phyloP scores from a whole-genome alignment of 2,113 vertebrate genomes.

The Amblyornis subalaris region DNA sequence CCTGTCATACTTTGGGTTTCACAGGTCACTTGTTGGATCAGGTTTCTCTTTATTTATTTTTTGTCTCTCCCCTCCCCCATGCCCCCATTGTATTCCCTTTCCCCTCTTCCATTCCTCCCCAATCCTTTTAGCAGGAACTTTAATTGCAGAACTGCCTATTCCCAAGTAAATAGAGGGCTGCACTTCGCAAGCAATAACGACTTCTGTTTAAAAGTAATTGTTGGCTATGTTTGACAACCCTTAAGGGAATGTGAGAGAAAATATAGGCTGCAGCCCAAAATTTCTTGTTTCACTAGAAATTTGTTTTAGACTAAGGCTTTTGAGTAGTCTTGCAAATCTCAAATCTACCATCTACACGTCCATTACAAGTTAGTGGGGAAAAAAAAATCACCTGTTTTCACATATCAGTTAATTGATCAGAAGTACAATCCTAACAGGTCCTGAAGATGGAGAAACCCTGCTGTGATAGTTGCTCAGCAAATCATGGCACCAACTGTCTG shows the following conservation, averaged over 20 bases:
- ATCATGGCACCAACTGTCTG: neutral
- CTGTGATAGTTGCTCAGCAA: neutral
- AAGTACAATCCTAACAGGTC: neutral
- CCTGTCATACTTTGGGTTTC: neutral
- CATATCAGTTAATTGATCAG: neutral
- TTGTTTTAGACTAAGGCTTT: neutral
- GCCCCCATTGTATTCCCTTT: neutral
- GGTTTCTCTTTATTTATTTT: neutral
- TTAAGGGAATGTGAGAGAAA: neutral
- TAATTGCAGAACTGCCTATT: neutral
- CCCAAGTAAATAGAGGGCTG: neutral
- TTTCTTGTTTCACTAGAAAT: constrained; percentile 17
- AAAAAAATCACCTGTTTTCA: neutral
- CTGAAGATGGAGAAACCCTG: neutral
- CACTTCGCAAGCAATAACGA: neutral
- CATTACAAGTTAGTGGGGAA: neutral
- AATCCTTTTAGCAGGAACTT: neutral
- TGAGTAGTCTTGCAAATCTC: neutral
- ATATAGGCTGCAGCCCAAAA: neutral
- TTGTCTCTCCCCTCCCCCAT: too few species aligned
- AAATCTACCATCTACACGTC: neutral
- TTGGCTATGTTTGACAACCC: neutral
- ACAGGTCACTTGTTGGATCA: neutral
- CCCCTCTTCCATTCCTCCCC: neutral
- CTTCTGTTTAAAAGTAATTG: neutral